phyloP scores from a whole-genome alignment of 2,113 vertebrate species.

The Carettochelys insculpta region DNA sequence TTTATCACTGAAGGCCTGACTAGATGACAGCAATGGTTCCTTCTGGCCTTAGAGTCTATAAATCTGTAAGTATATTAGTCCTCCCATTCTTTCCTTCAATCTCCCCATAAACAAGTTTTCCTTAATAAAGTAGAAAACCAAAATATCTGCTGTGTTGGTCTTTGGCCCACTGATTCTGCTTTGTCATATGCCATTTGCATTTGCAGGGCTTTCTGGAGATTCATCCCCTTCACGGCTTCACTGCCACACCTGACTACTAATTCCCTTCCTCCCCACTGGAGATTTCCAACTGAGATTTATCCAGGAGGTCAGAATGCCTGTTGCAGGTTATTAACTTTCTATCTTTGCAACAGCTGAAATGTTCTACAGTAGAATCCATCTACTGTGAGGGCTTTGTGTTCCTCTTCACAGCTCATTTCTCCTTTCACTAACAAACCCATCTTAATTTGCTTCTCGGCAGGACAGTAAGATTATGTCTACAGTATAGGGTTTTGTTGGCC shows the following conservation, averaged over 20 bases:
- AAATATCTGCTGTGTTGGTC: background rate
- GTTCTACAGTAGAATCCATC: background rate
- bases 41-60: background rate
- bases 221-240: background rate
- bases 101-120: background rate
- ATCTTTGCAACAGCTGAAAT: background rate
- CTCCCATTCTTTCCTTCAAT: background rate
- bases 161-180: background rate
- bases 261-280: accelerated
- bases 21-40: background rate
- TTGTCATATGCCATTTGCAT: accelerated
- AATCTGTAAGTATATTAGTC: background rate
- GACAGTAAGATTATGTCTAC: too few relatives aligned
- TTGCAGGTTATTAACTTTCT: background rate
- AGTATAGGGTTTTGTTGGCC: too few relatives aligned
- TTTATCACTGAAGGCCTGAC: background rate
- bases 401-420: background rate
- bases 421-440: accelerated
- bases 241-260: background rate
- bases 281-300: background rate
- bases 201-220: background rate
- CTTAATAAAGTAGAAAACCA: background rate
- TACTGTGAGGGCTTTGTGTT: background rate
- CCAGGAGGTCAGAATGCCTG: background rate
- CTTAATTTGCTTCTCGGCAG: background rate